phyloP scores from a whole-genome alignment of 1,140 invertebrate genomes.

The Latrodectus geometricus region DNA sequence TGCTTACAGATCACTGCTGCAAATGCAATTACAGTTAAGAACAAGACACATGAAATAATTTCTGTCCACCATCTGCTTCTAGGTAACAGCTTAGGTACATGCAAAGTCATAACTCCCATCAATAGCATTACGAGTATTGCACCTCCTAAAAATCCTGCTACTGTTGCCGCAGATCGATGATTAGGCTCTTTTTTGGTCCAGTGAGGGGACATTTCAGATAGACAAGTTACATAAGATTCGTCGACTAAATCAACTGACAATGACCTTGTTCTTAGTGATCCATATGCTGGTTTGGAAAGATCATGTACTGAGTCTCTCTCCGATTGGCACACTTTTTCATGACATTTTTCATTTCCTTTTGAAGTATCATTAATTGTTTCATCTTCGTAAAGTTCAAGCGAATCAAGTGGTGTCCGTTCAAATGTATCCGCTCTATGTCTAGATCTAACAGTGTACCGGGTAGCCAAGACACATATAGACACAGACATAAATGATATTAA shows the following conservation, averaged over 20 bases:
- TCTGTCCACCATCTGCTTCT: constrained; percentile 57
- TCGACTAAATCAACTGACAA: constrained; percentile 63
- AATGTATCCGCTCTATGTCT: constrained; percentile 4
- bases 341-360: background rate
- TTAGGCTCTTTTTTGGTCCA: constrained; percentile 53
- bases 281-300: constrained; percentile 20
- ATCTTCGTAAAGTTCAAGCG: constrained; percentile 29
- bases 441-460: constrained; percentile 38
- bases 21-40: constrained; percentile 45
- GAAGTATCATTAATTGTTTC: constrained; percentile 17
- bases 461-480: constrained; percentile 51
- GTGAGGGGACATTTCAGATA: constrained; percentile 53
- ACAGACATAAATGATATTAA: constrained; percentile 48
- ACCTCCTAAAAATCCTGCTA: constrained; percentile 23
- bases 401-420: constrained; percentile 4
- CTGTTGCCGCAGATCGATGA: constrained; percentile 22
- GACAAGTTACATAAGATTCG: constrained; percentile 59
- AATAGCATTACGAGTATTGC: constrained; percentile 57
- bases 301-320: background rate
- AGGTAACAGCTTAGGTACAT: constrained; percentile 53
- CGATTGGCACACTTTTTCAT: background rate
- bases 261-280: constrained; percentile 13
- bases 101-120: constrained; percentile 58
- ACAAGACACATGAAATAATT: constrained; percentile 35
- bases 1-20: constrained; percentile 40